A percentile compares a stretch with the other conserved stretches of the same genome.
Conservation (phyloP, 2,113 vertebrate species). For the Gnathonemus echidnorhynchus region DNA sequence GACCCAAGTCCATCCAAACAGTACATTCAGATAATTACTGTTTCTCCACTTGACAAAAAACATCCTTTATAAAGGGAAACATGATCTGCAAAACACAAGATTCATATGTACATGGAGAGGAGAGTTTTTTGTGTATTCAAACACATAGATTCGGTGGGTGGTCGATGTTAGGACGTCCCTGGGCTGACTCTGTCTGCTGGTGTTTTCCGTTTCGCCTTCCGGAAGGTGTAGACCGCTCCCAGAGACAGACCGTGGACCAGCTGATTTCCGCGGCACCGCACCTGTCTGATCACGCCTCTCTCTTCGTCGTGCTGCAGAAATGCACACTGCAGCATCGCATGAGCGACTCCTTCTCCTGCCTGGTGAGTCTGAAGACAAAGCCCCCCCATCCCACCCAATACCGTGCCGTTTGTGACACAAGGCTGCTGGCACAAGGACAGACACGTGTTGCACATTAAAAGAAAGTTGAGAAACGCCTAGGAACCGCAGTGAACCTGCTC, state of each 20-base stretch:
- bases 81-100: background rate
- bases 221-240: constrained; percentile 73
- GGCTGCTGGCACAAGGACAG: background rate
- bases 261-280: constrained; percentile 83
- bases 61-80: background rate
- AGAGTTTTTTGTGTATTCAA: background rate
- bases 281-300: constrained; percentile 78
- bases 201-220: background rate
- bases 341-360: constrained; percentile 95
- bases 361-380: constrained; percentile 66
- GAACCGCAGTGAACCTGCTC: background rate
- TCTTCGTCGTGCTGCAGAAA: constrained; percentile 83
- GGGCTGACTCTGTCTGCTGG: background rate
- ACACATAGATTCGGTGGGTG: background rate
- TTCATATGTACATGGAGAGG: background rate
- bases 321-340: constrained; percentile 87
- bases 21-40: background rate
- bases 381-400: no score
- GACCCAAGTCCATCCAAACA: background rate
- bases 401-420: background rate
- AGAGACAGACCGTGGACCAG: constrained; percentile 89
- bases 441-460: background rate
- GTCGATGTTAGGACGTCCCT: background rate
- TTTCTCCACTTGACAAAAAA: background rate
- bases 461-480: background rate